Evolutionary conservation across 2,888 invertebrate genomes (phyloP).

Genomic region (Eumacrocentrus americanus): DNA sequence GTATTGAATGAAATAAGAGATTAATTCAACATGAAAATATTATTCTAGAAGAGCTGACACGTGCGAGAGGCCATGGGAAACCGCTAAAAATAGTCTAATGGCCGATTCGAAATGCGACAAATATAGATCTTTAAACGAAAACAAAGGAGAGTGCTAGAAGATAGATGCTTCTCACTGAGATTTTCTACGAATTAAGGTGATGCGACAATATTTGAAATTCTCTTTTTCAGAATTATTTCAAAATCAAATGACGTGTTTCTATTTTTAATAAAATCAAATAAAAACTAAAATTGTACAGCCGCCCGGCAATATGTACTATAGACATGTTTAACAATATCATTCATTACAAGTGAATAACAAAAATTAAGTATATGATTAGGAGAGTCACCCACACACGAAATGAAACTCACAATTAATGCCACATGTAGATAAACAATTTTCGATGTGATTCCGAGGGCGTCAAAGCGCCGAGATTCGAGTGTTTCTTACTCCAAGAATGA

Average conservation of each 20-base stretch:
- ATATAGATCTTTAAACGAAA: conserved; percentile 18
- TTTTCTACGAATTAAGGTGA: not conserved
- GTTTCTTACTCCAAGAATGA: conserved; percentile 8
- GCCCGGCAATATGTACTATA: too few species aligned
- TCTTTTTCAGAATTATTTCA: too few species aligned
- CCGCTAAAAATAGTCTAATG: conserved; percentile 22
- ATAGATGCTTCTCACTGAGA: not conserved
- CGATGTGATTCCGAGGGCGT: not conserved
- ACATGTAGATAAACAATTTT: conserved; percentile 1
- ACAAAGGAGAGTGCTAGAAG: conserved; percentile 13
- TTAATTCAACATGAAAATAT: conserved; percentile 14
- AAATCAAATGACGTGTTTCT: too few species aligned
- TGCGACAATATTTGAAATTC: not conserved
- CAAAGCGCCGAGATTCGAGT: conserved; percentile 1
- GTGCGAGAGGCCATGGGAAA: conserved; percentile 23
- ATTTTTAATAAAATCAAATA: too few species aligned
- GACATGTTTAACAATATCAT: too few species aligned
- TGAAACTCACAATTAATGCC: conserved; percentile 6
- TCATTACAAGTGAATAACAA: too few species aligned
- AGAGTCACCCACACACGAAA: too few species aligned
- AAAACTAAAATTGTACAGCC: too few species aligned
- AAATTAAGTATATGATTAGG: not conserved
- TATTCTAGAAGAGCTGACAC: conserved; percentile 23
- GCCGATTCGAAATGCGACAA: conserved; percentile 15
- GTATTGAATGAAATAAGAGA: not conserved